A percentile compares a stretch with the other conserved stretches of the same genome.
Conservation (phyloP, 1,140 invertebrate species). For the Lucilia sericata region DNA sequence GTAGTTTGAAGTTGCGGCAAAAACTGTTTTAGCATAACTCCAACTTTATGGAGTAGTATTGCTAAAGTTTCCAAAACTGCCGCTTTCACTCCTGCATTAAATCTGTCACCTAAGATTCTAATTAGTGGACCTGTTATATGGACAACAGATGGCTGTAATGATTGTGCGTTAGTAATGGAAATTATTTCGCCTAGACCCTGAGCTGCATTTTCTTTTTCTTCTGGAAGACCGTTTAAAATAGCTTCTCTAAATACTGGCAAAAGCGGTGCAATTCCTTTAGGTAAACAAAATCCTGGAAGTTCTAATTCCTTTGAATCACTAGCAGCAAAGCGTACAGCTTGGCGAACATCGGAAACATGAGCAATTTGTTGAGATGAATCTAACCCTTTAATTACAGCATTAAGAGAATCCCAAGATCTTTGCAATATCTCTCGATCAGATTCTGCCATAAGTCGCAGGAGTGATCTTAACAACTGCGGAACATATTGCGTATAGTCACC, state of each 20-base stretch:
- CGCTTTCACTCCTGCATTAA: slow-evolving; percentile 92
- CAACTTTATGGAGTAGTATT: slow-evolving; percentile 90
- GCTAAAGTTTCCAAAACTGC: slow-evolving; percentile 95
- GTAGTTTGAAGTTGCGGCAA: slow-evolving; percentile 98
- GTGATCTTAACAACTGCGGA: slow-evolving; percentile 86
- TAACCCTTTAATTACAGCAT: slow-evolving; percentile 90
- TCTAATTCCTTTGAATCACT: slow-evolving; percentile 86
- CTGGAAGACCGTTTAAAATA: slow-evolving; percentile 92
- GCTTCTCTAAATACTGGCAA: slow-evolving; percentile 96
- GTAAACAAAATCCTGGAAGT: slow-evolving; percentile 94
- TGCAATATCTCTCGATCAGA: slow-evolving; percentile 84
- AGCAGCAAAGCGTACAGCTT: slow-evolving; percentile 90
- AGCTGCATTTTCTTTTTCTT: slow-evolving; percentile 96
- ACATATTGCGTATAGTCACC: slow-evolving; percentile 89
- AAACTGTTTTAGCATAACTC: slow-evolving; percentile 95
- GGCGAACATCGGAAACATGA: slow-evolving; percentile 89
- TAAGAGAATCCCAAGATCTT: slow-evolving; percentile 89
- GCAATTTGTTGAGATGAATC: slow-evolving; percentile 84
- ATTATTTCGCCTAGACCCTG: slow-evolving; percentile 94
- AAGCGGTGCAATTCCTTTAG: slow-evolving; percentile 94
- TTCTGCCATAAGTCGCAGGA: slow-evolving; percentile 88
- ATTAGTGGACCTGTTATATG: slow-evolving; percentile 98
- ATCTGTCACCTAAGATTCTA: slow-evolving; percentile 95
- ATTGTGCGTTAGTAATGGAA: slow-evolving; percentile 82
- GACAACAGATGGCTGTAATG: slow-evolving; percentile 94